These are phyloP conservation scores for Muscicapa comitata DNA, from an alignment of 2,797 vertebrate species.

Conservation along the genomic window DNA sequence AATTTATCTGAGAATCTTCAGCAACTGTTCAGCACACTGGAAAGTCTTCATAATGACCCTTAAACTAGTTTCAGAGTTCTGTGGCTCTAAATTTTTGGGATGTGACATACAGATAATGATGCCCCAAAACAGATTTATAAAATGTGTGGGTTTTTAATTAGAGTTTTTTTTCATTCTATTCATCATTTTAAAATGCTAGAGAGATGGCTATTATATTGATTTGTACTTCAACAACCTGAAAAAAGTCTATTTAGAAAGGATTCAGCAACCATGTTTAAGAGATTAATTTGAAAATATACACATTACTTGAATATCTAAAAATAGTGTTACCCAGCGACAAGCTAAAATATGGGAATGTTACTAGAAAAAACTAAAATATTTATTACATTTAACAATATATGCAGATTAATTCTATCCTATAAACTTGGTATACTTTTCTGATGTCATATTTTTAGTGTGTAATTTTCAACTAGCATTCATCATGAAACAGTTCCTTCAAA, in stretches of 20 bases:
- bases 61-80: background rate
- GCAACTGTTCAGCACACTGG: background rate
- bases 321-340: constrained; percentile 42
- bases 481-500: background rate
- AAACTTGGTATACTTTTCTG: constrained; percentile 1
- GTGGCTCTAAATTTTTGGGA: background rate
- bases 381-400: background rate
- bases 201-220: background rate
- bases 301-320: constrained; percentile 57
- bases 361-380: constrained; percentile 17
- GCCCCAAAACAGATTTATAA: background rate
- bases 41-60: background rate
- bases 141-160: background rate
- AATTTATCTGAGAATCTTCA: background rate
- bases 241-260: background rate
- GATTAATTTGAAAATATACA: constrained; percentile 55
- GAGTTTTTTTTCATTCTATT: background rate
- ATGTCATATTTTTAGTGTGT: background rate
- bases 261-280: constrained; percentile 16
- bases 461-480: constrained; percentile 2
- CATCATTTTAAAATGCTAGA: constrained; percentile 1
- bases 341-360: constrained; percentile 39
- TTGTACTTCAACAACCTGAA: constrained; percentile 13
- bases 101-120: background rate
- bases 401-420: background rate